Percentiles rank a stretch among this genome's conserved stretches.
phyloP scores from a whole-genome alignment of 2,113 vertebrate genomes.

The Stomatorhinus ivindoensis region DNA sequence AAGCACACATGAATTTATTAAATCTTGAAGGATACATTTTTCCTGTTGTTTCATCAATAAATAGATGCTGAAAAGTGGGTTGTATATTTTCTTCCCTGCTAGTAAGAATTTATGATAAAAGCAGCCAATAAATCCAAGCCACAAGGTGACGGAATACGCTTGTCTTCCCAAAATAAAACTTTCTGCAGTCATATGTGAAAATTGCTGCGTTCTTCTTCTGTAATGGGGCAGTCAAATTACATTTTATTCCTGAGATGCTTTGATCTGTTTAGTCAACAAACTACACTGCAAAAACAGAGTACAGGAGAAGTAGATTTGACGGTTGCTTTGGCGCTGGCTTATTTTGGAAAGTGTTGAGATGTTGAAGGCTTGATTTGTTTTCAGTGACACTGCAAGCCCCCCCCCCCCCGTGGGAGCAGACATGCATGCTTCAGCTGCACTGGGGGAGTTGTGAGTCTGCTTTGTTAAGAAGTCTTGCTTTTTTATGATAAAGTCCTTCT shows the following conservation, averaged over 20 bases:
- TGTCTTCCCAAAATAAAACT: background rate
- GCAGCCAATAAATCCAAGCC: background rate
- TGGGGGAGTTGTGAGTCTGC: background rate
- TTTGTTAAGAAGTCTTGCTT: background rate
- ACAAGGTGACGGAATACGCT: background rate
- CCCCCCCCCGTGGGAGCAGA: background rate
- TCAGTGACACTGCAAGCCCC: background rate
- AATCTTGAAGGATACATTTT: background rate
- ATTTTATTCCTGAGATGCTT: background rate
- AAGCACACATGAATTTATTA: background rate
- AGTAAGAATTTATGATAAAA: background rate
- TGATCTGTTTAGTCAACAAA: background rate
- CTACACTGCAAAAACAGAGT: background rate
- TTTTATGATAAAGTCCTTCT: background rate
- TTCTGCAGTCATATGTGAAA: background rate
- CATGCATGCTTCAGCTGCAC: background rate
- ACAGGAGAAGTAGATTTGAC: background rate
- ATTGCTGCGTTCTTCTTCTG: background rate
- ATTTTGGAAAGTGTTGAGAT: background rate
- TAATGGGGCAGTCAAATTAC: background rate
- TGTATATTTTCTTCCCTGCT: background rate
- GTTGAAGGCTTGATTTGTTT: background rate
- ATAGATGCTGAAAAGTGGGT: background rate
- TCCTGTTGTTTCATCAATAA: background rate
- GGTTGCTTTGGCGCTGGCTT: background rate